Conservation (phyloP, 2,113 vertebrate genomes). For the Gavialis gangeticus region DNA sequence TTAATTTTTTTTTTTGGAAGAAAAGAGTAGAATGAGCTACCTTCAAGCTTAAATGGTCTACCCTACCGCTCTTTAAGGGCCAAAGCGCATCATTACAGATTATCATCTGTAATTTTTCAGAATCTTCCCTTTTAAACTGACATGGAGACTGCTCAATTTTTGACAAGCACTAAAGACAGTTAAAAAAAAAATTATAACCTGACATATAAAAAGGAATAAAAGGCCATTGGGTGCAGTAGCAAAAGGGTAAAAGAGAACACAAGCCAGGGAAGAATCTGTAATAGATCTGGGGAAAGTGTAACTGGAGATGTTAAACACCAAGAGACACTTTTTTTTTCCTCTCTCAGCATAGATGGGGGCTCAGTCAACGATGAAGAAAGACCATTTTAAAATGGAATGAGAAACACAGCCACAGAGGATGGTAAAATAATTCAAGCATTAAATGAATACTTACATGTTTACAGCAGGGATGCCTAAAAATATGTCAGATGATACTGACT, state of each 20-base stretch:
- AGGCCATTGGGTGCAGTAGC: background rate
- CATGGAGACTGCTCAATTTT: background rate
- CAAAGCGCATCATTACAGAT: background rate
- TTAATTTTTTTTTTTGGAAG: rapidly evolving
- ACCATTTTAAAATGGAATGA: constrained; percentile 82
- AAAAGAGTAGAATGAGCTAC: background rate
- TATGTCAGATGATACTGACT: constrained; percentile 69
- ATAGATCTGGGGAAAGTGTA: constrained; percentile 32
- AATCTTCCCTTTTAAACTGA: background rate
- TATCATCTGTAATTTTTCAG: background rate
- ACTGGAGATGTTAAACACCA: constrained; percentile 60
- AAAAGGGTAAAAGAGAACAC: background rate
- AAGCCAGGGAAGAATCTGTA: constrained; percentile 13
- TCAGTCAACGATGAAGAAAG: constrained; percentile 81
- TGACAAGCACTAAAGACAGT: background rate
- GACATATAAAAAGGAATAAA: background rate
- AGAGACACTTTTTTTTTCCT: constrained; percentile 50
- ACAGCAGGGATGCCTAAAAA: constrained; percentile 78
- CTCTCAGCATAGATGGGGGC: constrained; percentile 57
- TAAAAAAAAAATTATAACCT: background rate
- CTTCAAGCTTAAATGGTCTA: background rate
- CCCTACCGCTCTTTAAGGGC: background rate
- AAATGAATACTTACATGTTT: constrained; percentile 87
- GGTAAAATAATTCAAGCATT: constrained; percentile 83
- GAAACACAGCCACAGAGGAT: constrained; percentile 77